A percentile compares a stretch with the other conserved stretches of the same genome.
These are phyloP conservation scores for Turnix velox DNA, from an alignment of 2,113 vertebrate genomes.

Conservation along the genomic window DNA sequence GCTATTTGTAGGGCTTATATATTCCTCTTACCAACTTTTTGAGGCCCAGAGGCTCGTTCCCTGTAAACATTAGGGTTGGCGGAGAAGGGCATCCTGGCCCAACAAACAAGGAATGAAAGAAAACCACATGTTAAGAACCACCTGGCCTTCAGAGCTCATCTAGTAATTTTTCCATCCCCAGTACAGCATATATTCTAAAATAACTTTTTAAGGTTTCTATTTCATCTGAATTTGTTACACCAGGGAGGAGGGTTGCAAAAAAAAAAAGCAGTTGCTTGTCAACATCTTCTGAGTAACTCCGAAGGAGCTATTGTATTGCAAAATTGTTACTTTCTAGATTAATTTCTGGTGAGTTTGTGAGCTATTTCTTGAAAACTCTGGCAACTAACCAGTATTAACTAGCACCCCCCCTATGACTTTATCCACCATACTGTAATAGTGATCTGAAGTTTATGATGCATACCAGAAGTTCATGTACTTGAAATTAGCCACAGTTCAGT, in stretches of 20 bases:
- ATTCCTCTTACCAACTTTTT: too few relatives aligned
- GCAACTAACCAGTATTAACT: background rate
- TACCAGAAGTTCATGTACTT: background rate
- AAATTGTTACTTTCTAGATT: background rate
- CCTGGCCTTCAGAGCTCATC: too few relatives aligned
- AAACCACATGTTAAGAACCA: too few relatives aligned
- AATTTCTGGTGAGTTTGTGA: background rate
- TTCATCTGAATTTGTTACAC: background rate
- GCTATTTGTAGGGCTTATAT: too few relatives aligned
- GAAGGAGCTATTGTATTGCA: background rate
- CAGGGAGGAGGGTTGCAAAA: background rate
- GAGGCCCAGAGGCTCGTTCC: too few relatives aligned
- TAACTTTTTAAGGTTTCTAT: background rate
- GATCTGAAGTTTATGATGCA: background rate
- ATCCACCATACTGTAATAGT: background rate
- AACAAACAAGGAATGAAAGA: too few relatives aligned
- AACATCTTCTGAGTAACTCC: background rate
- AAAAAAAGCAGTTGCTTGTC: background rate
- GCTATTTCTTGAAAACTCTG: background rate
- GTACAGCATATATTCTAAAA: background rate
- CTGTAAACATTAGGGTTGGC: too few relatives aligned
- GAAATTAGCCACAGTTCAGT: background rate
- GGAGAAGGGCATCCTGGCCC: too few relatives aligned
- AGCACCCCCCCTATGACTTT: background rate
- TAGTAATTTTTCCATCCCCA: too few relatives aligned